Base-by-base conservation (phyloP, 1,140 invertebrate genomes). In the Ladona fulva region DNA sequence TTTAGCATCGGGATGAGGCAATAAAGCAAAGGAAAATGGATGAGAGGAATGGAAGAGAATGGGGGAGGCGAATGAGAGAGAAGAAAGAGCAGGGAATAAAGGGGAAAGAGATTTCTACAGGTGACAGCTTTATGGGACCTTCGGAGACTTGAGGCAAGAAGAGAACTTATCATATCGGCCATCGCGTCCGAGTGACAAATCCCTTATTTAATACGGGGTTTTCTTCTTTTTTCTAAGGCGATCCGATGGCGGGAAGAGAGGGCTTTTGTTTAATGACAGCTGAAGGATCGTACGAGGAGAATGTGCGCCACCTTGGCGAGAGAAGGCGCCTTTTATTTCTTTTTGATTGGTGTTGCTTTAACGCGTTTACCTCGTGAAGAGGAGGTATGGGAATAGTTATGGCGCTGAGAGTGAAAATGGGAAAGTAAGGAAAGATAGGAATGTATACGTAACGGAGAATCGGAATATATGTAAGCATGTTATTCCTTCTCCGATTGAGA, bases 61-160 rank as follows among this genome's bases (percentile, higher is more conserved):
- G 44, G 19, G 10, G 44, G 19, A 10, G 44, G 10, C 44, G 44
- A 52, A 52, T 11, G 44, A 19, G 10, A 52, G 19, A n/a, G n/a
- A n/a, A n/a, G 44, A 52, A 52, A 19, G 44, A 52, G 44, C 10
- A 52, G 52, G 12, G 52, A 66, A 22, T 66, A 6, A 22, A 19
- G 52, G 52, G 52, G 52, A 22, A 16, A 66, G 52, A 16, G 16
- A 66, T 66, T 66, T 22, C 52, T 22, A 66, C 16, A 16, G 52
- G 52, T 66, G 52, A 66, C 52, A 66, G 52, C 52, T 66, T 66
- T 66, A 66, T 66, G 52, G 52, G 52, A 66, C 52, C 29, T 66
- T 66, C 52, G 52, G 52, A 66, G 3, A 66, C 3, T 66, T 22
- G 52, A 66, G 52, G 52, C 52, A 66, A 66, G n/a, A 12, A 22